These are phyloP conservation scores for Brachyhypopomus occidentalis DNA, from an alignment of 2,113 vertebrate species.

Conservation along the genomic window DNA sequence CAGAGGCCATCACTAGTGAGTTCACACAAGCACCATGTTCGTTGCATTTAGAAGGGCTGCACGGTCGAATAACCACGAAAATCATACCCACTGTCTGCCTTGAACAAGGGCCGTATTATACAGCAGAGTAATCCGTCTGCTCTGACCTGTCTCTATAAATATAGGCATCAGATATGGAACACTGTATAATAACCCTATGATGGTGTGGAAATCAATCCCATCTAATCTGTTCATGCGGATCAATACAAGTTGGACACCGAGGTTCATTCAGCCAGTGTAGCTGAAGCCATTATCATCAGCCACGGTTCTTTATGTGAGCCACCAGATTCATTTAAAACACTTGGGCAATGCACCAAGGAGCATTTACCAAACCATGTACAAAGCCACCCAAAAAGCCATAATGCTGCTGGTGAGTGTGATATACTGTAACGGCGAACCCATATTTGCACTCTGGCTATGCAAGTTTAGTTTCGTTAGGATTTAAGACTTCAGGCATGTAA, in stretches of 20 bases:
- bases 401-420: no score
- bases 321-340: neutral
- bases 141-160: neutral
- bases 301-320: no score
- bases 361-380: neutral
- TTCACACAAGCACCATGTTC: neutral
- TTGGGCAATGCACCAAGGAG: neutral
- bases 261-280: neutral
- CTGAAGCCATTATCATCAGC: neutral
- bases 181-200: constrained; percentile 11
- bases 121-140: neutral
- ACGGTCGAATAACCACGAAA: neutral
- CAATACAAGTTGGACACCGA: neutral
- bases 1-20: neutral
- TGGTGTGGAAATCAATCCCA: constrained; percentile 15
- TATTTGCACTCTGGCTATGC: neutral
- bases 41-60: neutral
- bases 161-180: neutral
- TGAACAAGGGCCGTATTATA: neutral
- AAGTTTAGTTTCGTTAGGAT: neutral
- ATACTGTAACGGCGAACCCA: neutral
- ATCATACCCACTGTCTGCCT: neutral
- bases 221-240: neutral
- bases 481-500: neutral
- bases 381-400: neutral